A percentile compares a stretch with the other conserved stretches of the same genome.
phyloP scores from a whole-genome alignment of 2,888 invertebrate species.

The Tromatobia lineatoria region DNA sequence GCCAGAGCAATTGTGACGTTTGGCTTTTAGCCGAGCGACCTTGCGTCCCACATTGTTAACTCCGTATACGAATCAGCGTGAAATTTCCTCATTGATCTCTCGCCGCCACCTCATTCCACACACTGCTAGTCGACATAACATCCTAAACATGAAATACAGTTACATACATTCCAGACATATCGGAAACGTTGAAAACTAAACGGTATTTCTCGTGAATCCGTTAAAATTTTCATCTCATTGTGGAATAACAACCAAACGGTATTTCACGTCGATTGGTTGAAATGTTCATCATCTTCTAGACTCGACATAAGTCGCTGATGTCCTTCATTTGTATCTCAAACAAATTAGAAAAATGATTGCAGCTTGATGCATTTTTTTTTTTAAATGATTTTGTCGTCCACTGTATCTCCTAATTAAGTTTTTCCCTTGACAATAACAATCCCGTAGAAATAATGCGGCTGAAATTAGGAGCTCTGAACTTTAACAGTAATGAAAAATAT shows the following conservation, averaged over 20 bases:
- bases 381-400: too few relatives aligned
- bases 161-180: background rate
- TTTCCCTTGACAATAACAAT: too few relatives aligned
- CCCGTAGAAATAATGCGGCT: too few relatives aligned
- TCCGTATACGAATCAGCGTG: constrained; percentile 65
- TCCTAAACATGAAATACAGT: background rate
- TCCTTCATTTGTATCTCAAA: background rate
- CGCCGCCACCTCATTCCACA: constrained; percentile 26
- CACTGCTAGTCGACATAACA: background rate
- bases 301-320: too few relatives aligned
- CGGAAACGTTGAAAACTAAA: background rate
- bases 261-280: background rate
- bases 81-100: constrained; percentile 67
- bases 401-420: too few relatives aligned
- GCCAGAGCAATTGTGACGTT: constrained; percentile 73
- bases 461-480: too few relatives aligned
- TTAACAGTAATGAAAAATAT: too few relatives aligned
- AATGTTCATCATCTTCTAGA: too few relatives aligned
- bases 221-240: background rate
- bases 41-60: constrained; percentile 70
- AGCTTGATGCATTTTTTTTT: too few relatives aligned
- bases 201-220: background rate
- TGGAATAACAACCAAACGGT: background rate
- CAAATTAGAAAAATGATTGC: background rate
- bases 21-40: constrained; percentile 72